These are phyloP conservation scores for Tipula confusa DNA, from an alignment of 2,888 invertebrate species.

Conservation along the genomic window DNA sequence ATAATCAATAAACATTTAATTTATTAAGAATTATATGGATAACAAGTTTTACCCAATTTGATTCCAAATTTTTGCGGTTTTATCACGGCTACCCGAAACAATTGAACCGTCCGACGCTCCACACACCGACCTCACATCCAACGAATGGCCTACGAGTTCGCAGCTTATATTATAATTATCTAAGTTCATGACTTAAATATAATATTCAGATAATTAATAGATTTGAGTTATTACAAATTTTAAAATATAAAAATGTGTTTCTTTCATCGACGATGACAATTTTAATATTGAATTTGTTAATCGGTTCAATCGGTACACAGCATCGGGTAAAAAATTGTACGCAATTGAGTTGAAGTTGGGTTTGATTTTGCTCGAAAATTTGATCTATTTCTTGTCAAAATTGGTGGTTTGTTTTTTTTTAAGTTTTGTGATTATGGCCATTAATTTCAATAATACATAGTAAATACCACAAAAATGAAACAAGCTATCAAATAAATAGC, in stretches of 20 bases:
- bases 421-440: too few relatives aligned
- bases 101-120: constrained; percentile 59
- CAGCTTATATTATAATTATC: constrained; percentile 73
- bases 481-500: too few relatives aligned
- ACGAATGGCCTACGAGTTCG: constrained; percentile 71
- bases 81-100: constrained; percentile 84
- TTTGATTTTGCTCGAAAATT: too few relatives aligned
- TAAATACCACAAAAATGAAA: too few relatives aligned
- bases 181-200: constrained; percentile 38
- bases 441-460: too few relatives aligned
- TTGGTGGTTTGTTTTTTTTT: too few relatives aligned
- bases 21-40: constrained; percentile 13
- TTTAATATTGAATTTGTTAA: background rate
- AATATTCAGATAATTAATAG: background rate
- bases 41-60: constrained; percentile 46
- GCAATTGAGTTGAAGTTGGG: too few relatives aligned
- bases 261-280: background rate
- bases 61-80: constrained; percentile 81
- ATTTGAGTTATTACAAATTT: background rate
- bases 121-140: constrained; percentile 78
- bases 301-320: too few relatives aligned
- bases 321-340: too few relatives aligned
- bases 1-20: too few relatives aligned
- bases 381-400: too few relatives aligned
- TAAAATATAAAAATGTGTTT: background rate